Evolutionary conservation across 1,140 invertebrate genomes (phyloP).

Genomic region (Sinonovacula constricta): DNA sequence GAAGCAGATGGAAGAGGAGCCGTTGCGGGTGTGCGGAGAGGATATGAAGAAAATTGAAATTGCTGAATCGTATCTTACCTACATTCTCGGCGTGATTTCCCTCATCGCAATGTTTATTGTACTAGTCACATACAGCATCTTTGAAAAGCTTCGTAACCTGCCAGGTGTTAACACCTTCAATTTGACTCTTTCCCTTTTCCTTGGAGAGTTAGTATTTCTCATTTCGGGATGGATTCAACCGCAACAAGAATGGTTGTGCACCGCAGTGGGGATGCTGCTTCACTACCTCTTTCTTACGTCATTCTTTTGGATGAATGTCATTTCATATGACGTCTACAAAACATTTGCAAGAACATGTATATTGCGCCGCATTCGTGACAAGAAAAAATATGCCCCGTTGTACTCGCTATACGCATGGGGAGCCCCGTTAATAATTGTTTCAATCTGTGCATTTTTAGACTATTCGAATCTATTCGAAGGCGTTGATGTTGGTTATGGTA

Average conservation of each 20-base stretch:
- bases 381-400: slow-evolving; percentile 77
- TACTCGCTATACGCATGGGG: slow-evolving; percentile 82
- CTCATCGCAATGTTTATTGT: slow-evolving; percentile 66
- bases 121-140: slow-evolving; percentile 78
- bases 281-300: slow-evolving; percentile 81
- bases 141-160: slow-evolving; percentile 80
- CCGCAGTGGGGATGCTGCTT: slow-evolving; percentile 77
- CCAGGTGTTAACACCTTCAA: slow-evolving; percentile 81
- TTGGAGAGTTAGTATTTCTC: slow-evolving; percentile 80
- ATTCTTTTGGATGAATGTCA: slow-evolving; percentile 83
- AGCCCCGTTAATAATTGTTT: slow-evolving; percentile 79
- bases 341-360: slow-evolving; percentile 81
- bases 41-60: slow-evolving; percentile 52
- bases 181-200: slow-evolving; percentile 79
- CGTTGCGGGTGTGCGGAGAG: slow-evolving; percentile 50
- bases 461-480: slow-evolving; percentile 68
- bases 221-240: slow-evolving; percentile 62
- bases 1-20: background rate
- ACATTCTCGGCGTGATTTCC: slow-evolving; percentile 70
- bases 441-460: slow-evolving; percentile 79
- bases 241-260: slow-evolving; percentile 61
- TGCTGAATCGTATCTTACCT: slow-evolving; percentile 67
- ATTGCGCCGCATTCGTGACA: slow-evolving; percentile 56
- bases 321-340: slow-evolving; percentile 82
- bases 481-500: slow-evolving; percentile 66